Percentiles rank a stretch among this genome's conserved stretches.
Evolutionary conservation across 2,797 vertebrate species (phyloP).

Genomic region (Liasis olivaceus): DNA sequence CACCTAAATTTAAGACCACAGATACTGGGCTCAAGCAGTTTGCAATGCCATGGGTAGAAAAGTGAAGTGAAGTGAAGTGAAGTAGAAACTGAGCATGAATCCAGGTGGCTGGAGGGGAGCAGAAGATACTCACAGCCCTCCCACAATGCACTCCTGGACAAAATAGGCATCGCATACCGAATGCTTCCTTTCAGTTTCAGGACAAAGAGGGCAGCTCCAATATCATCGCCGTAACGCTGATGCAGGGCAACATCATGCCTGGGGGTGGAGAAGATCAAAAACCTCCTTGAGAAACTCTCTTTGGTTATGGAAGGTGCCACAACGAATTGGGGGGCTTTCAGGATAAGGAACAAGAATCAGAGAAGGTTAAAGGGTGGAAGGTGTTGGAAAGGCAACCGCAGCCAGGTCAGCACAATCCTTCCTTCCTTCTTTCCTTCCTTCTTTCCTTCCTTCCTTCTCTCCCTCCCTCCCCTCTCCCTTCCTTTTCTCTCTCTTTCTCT

Average conservation of each 20-base stretch:
- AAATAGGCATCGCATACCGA: constrained; percentile 72
- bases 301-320: neutral
- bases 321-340: neutral
- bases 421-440: too few relatives aligned
- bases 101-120: neutral
- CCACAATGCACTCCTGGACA: neutral
- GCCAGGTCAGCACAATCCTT: too few relatives aligned
- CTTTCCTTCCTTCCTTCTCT: too few relatives aligned
- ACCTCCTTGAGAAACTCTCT: neutral
- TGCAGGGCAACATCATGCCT: constrained; percentile 71
- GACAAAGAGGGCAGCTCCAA: constrained; percentile 75
- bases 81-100: neutral
- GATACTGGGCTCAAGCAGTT: too few relatives aligned
- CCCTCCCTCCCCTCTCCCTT: too few relatives aligned
- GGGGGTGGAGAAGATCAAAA: neutral
- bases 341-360: neutral
- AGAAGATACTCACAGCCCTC: neutral
- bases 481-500: too few relatives aligned
- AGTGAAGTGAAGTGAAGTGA: too few relatives aligned
- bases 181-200: constrained; percentile 78
- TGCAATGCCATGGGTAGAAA: neutral
- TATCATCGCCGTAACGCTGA: constrained; percentile 64
- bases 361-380: too few relatives aligned
- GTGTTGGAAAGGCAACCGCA: too few relatives aligned
- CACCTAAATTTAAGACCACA: neutral